Evolutionary conservation across 2,888 invertebrate species (phyloP).

Genomic region (Tachina fera): DNA sequence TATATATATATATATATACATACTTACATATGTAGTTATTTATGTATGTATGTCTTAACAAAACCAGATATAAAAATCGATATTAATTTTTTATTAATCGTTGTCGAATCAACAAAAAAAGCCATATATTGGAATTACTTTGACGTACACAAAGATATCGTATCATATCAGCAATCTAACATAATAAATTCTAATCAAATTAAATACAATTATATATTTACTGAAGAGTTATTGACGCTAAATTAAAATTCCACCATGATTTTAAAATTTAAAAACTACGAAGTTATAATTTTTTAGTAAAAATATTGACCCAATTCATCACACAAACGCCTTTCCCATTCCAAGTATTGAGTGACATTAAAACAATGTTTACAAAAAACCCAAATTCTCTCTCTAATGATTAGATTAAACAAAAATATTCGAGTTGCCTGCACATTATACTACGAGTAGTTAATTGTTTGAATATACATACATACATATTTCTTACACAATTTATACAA

Average conservation of each 20-base stretch:
- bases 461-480: too few relatives aligned
- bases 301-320: conserved; percentile 22
- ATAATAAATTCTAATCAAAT: conserved; percentile 29
- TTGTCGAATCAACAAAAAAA: background rate
- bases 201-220: background rate
- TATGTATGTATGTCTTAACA: too few relatives aligned
- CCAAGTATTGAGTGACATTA: background rate
- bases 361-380: background rate
- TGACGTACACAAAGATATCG: conserved; percentile 18
- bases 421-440: background rate
- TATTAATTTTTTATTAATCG: background rate
- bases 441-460: too few relatives aligned
- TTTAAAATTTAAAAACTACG: conserved; percentile 7
- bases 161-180: conserved; percentile 31
- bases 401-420: background rate
- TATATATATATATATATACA: too few relatives aligned
- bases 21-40: too few relatives aligned
- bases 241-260: background rate
- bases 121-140: background rate
- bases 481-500: background rate
- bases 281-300: background rate
- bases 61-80: too few relatives aligned
- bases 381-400: background rate
- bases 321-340: background rate
- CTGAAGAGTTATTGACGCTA: conserved; percentile 3